phyloP scores from a whole-genome alignment of 2,113 vertebrate genomes.

The Ictidomys tridecemlineatus region DNA sequence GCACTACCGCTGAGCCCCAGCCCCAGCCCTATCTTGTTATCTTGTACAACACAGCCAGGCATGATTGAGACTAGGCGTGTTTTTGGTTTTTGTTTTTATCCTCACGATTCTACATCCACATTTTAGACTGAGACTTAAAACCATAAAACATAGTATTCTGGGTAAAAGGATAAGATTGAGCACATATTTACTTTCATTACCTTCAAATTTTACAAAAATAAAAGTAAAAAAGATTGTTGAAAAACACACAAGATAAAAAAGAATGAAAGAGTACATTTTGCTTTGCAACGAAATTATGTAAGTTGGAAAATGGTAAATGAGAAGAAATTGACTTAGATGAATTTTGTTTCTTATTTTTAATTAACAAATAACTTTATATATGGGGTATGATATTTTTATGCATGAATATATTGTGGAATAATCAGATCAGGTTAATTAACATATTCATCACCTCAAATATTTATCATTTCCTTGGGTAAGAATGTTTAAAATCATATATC shows the following conservation, averaged over 20 bases:
- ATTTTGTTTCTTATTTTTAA: neutral
- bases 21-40: neutral
- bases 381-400: neutral
- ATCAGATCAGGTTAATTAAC: neutral
- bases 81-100: neutral
- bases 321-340: neutral
- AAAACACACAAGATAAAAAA: neutral
- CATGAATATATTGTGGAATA: neutral
- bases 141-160: neutral
- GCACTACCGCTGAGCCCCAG: too few relatives aligned
- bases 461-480: neutral
- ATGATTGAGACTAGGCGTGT: neutral
- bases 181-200: neutral
- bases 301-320: constrained; percentile 6
- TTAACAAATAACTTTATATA: neutral
- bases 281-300: neutral
- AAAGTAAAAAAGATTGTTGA: neutral
- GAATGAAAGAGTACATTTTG: neutral
- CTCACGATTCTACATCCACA: neutral
- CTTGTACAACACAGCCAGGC: neutral
- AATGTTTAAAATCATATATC: neutral
- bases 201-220: neutral
- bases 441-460: neutral
- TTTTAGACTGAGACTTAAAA: constrained; percentile 2
- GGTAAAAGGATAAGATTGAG: neutral